phyloP scores from a whole-genome alignment of 2,113 vertebrate genomes.

The Nettapus auritus region DNA sequence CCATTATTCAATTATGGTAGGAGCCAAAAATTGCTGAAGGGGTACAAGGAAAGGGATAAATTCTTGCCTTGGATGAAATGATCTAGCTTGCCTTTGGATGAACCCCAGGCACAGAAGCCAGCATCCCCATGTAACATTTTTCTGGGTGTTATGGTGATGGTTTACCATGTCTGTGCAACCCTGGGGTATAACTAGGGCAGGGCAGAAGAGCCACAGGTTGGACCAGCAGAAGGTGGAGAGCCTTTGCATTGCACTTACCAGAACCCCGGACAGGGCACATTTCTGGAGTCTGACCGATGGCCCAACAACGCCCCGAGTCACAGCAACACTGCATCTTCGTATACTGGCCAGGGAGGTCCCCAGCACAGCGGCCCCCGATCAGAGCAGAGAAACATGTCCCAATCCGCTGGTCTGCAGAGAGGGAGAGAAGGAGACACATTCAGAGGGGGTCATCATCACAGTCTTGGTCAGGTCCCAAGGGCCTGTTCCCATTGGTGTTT shows the following conservation, averaged over 20 bases:
- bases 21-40: neutral
- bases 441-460: fast-evolving
- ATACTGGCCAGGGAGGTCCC: slow-evolving; percentile 87
- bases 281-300: slow-evolving; percentile 87
- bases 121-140: neutral
- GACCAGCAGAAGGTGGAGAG: neutral
- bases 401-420: slow-evolving; percentile 87
- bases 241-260: slow-evolving; percentile 77
- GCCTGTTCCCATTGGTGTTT: fast-evolving
- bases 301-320: slow-evolving; percentile 95
- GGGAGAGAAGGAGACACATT: neutral
- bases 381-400: slow-evolving; percentile 92
- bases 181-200: neutral
- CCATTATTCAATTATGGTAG: fast-evolving
- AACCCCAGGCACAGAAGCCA: neutral
- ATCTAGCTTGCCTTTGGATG: neutral
- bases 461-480: neutral
- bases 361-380: slow-evolving; percentile 90
- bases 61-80: neutral
- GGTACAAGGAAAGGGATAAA: neutral
- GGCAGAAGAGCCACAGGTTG: fast-evolving
- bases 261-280: slow-evolving; percentile 94
- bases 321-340: slow-evolving; percentile 96
- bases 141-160: neutral
- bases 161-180: neutral